Percentiles rank a stretch among this genome's conserved stretches.
Evolutionary conservation across 2,113 vertebrate species (phyloP).

Genomic region (Crypturellus undulatus): DNA sequence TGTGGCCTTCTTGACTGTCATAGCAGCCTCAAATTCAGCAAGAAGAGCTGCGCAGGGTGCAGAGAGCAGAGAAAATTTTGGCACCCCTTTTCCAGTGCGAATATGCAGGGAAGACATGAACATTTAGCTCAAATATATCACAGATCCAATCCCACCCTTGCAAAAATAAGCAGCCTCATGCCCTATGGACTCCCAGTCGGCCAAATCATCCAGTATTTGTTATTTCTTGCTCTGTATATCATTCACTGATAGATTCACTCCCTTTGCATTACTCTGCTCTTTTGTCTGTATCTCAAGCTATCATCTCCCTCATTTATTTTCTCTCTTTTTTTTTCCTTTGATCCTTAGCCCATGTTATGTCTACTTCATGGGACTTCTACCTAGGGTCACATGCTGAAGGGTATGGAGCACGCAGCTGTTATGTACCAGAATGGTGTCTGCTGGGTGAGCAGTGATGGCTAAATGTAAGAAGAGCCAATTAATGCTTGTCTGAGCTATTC

Average conservation of each 20-base stretch:
- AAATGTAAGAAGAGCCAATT: not conserved
- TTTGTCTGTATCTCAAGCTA: not conserved
- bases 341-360: not conserved
- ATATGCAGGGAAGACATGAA: not conserved
- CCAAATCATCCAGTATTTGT: not conserved
- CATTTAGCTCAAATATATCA: not conserved
- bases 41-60: not conserved
- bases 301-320: not conserved
- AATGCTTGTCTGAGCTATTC: not conserved
- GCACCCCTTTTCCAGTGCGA: not conserved
- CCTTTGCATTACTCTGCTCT: not conserved
- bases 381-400: not conserved
- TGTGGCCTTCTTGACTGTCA: not conserved
- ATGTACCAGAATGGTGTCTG: not conserved
- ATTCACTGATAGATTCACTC: not conserved
- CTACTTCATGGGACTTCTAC: not conserved
- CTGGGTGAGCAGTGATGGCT: not conserved
- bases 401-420: not conserved
- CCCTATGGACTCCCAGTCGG: not conserved
- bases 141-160: not conserved
- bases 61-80: not conserved
- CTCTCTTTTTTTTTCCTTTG: not conserved
- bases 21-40: not conserved
- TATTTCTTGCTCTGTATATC: not conserved
- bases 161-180: not conserved